Evolutionary conservation across 2,113 vertebrate genomes (phyloP).

Genomic region (Daubentonia madagascariensis): DNA sequence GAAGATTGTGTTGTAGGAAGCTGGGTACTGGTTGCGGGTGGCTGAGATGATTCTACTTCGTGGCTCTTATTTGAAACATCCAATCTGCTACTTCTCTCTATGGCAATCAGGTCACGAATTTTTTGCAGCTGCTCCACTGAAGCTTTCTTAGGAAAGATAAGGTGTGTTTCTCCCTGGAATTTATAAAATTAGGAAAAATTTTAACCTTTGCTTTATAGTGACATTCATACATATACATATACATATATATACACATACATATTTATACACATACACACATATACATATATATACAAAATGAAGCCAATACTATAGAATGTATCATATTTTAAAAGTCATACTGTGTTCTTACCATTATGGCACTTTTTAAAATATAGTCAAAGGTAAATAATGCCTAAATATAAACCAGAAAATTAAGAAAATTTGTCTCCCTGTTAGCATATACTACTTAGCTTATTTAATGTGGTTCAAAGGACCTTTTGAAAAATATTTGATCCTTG

Average conservation of each 20-base stretch:
- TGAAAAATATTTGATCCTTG: constrained; percentile 22
- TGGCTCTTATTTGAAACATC: constrained; percentile 65
- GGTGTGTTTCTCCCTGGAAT: constrained; percentile 94
- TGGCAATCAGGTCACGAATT: constrained; percentile 92
- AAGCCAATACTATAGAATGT: background rate
- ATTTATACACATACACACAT: background rate
- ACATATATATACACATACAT: background rate
- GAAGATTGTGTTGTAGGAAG: constrained; percentile 22
- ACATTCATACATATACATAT: background rate
- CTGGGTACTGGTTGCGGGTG: background rate
- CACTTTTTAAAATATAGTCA: background rate
- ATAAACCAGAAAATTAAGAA: constrained; percentile 25
- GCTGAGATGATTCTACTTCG: constrained; percentile 67
- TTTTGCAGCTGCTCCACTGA: constrained; percentile 91
- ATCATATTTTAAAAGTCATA: constrained; percentile 6
- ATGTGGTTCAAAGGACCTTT: background rate
- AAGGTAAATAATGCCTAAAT: background rate
- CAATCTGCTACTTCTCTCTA: constrained; percentile 89
- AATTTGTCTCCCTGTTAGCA: background rate
- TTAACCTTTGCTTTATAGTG: constrained; percentile 22
- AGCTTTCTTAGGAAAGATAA: constrained; percentile 94
- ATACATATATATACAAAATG: background rate
- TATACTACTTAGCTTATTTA: background rate
- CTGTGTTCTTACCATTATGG: background rate
- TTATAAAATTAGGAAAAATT: constrained; percentile 53